Conservation (phyloP, 2,797 vertebrate species). For the Tragelaphus eurycerus region DNA sequence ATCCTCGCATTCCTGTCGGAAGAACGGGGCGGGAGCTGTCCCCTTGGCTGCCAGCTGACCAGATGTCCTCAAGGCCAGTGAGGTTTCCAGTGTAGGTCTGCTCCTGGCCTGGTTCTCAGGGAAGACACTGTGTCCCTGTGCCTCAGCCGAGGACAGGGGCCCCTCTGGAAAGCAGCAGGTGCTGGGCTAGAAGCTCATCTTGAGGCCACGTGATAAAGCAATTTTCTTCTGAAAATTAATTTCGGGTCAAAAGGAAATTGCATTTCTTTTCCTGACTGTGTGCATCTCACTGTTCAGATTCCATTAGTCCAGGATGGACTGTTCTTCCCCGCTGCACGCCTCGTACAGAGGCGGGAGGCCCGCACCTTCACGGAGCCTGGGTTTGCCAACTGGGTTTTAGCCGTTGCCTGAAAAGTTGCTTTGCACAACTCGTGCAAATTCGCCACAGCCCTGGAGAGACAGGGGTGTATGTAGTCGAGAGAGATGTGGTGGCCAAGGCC, state of each 20-base stretch:
- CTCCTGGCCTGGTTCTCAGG: neutral
- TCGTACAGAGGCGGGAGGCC: too few species aligned
- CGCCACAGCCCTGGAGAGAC: neutral
- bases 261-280: neutral
- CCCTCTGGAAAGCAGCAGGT: neutral
- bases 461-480: rapidly evolving
- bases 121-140: neutral
- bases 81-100: neutral
- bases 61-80: conserved; percentile 34
- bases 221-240: conserved; percentile 42
- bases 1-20: conserved; percentile 5
- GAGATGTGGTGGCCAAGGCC: neutral
- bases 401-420: rapidly evolving
- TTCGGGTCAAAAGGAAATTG: conserved; percentile 20
- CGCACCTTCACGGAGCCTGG: rapidly evolving
- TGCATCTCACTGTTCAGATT: neutral
- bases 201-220: neutral
- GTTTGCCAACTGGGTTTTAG: neutral
- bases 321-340: rapidly evolving
- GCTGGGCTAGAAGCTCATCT: neutral
- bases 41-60: conserved; percentile 5
- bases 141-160: neutral
- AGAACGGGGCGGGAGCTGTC: neutral
- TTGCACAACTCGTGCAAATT: rapidly evolving
- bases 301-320: neutral